Conservation (phyloP, 35 echinoderm and acorn worm genomes). For the Apostichopus parvimensis region DNA sequence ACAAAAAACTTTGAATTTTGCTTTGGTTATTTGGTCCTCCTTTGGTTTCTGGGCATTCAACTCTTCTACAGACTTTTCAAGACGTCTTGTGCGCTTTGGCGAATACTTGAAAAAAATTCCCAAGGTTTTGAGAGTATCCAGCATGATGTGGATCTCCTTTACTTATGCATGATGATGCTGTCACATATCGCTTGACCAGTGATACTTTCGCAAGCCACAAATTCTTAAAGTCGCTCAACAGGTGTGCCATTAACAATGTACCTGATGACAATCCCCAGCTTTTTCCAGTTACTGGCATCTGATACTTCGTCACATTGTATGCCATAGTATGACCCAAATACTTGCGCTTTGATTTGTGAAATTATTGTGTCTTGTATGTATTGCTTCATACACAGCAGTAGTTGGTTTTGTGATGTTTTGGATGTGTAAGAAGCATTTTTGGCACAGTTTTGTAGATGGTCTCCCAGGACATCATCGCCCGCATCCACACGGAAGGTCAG, state of each 20-base stretch:
- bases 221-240: too few species aligned
- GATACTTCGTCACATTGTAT: too few species aligned
- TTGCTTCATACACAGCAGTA: constrained; percentile 65
- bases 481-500: constrained; percentile 41
- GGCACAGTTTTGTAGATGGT: constrained; percentile 25
- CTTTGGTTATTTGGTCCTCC: constrained; percentile 7
- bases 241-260: too few species aligned
- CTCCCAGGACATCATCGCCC: constrained; percentile 41
- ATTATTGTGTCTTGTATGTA: constrained; percentile 55
- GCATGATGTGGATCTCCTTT: too few species aligned
- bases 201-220: too few species aligned
- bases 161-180: too few species aligned
- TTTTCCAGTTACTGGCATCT: too few species aligned
- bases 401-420: constrained; percentile 69
- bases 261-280: too few species aligned
- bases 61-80: constrained; percentile 21
- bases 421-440: constrained; percentile 68
- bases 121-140: too few species aligned
- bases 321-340: too few species aligned
- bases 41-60: neutral
- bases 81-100: constrained; percentile 50
- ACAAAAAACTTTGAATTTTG: constrained; percentile 45
- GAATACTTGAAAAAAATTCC: constrained; percentile 10
- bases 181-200: too few species aligned
- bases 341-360: too few species aligned